Evolutionary conservation across 2,113 vertebrate species (phyloP), one percentile per base, ranked within the genome.

Genomic region (Pachycephala philippinensis): DNA sequence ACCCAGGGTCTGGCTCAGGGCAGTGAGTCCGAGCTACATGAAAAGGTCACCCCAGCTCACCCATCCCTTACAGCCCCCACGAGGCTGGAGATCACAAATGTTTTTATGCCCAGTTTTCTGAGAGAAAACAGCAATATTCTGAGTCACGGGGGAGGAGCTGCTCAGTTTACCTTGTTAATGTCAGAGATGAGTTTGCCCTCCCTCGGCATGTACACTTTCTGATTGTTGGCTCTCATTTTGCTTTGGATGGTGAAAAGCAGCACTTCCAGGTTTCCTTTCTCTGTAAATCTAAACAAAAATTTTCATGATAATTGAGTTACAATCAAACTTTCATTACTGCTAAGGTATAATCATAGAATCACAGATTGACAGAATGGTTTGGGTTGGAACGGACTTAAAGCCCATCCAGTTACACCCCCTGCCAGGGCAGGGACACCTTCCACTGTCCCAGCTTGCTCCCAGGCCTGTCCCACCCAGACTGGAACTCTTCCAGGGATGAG

Each of bases 181-280:
- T 99, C 99, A 21, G 99, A 99, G 98, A 99, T 99, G 98, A 99
- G 99, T 95, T 99, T 99, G 64, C 99, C 99, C 92, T 99, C 99
- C 37, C 99, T 98, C 5, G 99, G 99, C 98, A 99, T 99, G 97
- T 99, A 99, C 22, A 99, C 99, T 97, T 99, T 99, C 98, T 99
- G 99, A 95, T 99, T 99, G 97, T 99, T 99, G 74, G 99, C 99
- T 95, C 99, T 98, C 99, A 99, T 99, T 97, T 99, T 99, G 96
- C 99, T 99, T 97, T 99, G 99, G 97, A 99, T 99, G 65, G 99
- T 99, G 96, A 99, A 99, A 91, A 99, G 99, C 26, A 99, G 98
- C 39, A 99, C 99, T 97, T 99, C 99, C 87, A 99, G 97, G 97
- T 99, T 99, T 52, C 99, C 99, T 95, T 99, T 99, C 97, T 99